Conservation (phyloP, 2,888 invertebrate species). For the Exocentrus adspersus region DNA sequence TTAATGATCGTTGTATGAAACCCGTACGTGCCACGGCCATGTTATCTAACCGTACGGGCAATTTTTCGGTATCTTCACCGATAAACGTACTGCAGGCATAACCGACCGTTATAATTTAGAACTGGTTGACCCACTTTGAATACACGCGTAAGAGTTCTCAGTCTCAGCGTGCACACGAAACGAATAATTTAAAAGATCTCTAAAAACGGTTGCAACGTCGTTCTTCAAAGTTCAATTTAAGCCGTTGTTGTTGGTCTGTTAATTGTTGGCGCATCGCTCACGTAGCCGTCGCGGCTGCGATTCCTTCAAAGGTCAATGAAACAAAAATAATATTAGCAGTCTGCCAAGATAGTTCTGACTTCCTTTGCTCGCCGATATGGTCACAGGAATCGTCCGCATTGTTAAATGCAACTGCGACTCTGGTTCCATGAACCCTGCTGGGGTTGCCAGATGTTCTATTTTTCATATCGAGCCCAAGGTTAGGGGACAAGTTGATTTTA, state of each 20-base stretch:
- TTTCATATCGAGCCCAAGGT: too few species aligned
- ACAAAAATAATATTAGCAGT: background rate
- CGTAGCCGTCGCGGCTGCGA: background rate
- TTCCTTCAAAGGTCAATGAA: background rate
- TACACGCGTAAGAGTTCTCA: background rate
- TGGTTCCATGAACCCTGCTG: background rate
- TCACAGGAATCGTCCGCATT: background rate
- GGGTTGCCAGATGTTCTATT: too few species aligned
- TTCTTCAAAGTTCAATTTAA: too few species aligned
- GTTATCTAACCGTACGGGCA: background rate
- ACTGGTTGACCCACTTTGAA: background rate
- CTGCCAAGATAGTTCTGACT: background rate
- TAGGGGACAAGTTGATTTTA: too few species aligned
- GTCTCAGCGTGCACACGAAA: too few species aligned
- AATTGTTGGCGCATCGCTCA: background rate
- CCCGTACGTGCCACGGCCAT: background rate
- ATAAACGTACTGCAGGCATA: background rate
- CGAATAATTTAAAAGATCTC: too few species aligned
- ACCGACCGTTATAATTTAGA: slow-evolving; percentile 1
- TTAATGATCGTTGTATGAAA: too few species aligned
- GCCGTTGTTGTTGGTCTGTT: background rate
- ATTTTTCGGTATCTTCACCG: background rate
- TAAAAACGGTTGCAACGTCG: too few species aligned
- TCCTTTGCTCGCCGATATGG: background rate
- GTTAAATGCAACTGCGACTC: background rate